phyloP scores from a whole-genome alignment of 2,888 invertebrate species.

The Phymatocera aterrima region DNA sequence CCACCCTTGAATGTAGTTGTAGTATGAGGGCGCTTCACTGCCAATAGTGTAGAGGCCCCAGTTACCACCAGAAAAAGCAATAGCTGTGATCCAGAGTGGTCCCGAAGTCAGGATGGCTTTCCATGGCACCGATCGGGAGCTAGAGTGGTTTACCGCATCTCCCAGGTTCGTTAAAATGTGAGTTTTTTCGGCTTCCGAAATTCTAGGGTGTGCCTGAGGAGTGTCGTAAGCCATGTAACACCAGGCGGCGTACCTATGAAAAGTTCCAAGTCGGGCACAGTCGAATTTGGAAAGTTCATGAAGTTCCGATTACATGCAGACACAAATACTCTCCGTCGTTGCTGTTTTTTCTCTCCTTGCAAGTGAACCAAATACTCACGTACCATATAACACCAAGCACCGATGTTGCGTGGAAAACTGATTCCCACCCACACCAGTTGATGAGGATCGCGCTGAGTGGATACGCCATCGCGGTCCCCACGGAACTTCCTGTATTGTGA shows the following conservation, averaged over 20 bases:
- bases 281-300: neutral
- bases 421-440: slow-evolving; percentile 82
- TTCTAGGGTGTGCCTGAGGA: slow-evolving; percentile 82
- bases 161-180: slow-evolving; percentile 79
- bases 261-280: neutral
- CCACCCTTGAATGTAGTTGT: slow-evolving; percentile 83
- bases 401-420: slow-evolving; percentile 83
- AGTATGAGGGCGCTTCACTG: slow-evolving; percentile 84
- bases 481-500: slow-evolving; percentile 78
- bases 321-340: neutral
- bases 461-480: slow-evolving; percentile 83
- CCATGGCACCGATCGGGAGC: slow-evolving; percentile 79
- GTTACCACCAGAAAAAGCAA: slow-evolving; percentile 81
- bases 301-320: neutral
- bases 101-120: slow-evolving; percentile 77
- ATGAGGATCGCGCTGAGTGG: slow-evolving; percentile 84
- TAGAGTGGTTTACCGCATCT: slow-evolving; percentile 50
- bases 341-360: too few species aligned
- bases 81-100: slow-evolving; percentile 79
- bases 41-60: slow-evolving; percentile 84
- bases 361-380: neutral
- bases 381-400: slow-evolving; percentile 82
- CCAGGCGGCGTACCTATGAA: slow-evolving; percentile 76
- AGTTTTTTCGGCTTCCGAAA: slow-evolving; percentile 77
- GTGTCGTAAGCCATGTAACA: slow-evolving; percentile 79